These are phyloP conservation scores for Acleris sparsana DNA, from an alignment of 2,888 invertebrate species.

Conservation along the genomic window DNA sequence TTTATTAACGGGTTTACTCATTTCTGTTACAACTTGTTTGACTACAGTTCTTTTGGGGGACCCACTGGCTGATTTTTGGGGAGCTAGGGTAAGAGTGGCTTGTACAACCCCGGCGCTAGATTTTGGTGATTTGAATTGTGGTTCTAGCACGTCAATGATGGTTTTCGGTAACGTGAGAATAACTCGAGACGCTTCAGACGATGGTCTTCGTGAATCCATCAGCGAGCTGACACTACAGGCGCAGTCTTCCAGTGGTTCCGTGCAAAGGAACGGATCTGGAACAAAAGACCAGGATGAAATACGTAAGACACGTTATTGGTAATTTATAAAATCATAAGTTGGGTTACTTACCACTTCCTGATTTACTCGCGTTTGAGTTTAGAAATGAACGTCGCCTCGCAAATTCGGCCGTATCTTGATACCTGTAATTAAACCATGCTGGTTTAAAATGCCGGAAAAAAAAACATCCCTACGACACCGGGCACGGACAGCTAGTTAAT, in stretches of 20 bases:
- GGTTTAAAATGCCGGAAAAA: not conserved
- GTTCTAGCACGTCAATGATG: constrained; percentile 82
- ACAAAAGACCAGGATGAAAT: constrained; percentile 28
- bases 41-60: constrained; percentile 77
- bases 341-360: constrained; percentile 84
- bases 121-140: constrained; percentile 81
- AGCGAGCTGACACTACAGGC: constrained; percentile 87
- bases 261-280: constrained; percentile 84
- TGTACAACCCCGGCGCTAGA: constrained; percentile 81
- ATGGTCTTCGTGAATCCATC: constrained; percentile 85
- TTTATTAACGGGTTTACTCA: constrained; percentile 71
- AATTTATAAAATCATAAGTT: constrained; percentile 1
- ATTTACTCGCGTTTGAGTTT: constrained; percentile 76
- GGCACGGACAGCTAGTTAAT: too few species aligned
- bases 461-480: too few species aligned
- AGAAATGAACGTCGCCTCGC: constrained; percentile 86
- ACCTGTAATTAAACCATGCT: constrained; percentile 69
- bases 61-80: constrained; percentile 77
- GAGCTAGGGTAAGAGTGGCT: constrained; percentile 86
- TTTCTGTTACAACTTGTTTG: constrained; percentile 74
- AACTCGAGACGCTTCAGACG: constrained; percentile 83
- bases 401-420: constrained; percentile 89
- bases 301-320: too few species aligned
- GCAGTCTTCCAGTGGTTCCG: constrained; percentile 84
- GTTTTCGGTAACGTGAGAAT: constrained; percentile 80